These are phyloP conservation scores for Peromyscus attwateri DNA, from an alignment of 2,797 vertebrate genomes.

Conservation along the genomic window DNA sequence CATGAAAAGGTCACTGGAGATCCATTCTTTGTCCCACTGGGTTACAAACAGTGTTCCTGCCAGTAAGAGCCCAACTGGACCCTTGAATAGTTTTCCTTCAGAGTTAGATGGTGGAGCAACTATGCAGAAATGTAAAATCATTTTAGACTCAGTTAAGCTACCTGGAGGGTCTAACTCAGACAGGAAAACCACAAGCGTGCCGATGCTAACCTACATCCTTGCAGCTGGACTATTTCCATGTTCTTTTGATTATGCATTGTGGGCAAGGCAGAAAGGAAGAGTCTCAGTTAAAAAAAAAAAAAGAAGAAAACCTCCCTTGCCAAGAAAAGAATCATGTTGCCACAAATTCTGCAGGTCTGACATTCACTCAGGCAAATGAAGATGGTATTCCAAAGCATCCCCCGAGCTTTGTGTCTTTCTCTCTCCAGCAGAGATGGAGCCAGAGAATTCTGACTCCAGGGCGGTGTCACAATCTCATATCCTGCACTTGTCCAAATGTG, in stretches of 20 bases:
- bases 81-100: constrained; percentile 73
- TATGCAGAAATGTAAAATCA: constrained; percentile 83
- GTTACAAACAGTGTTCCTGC: background rate
- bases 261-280: constrained; percentile 41
- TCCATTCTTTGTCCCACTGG: background rate
- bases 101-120: constrained; percentile 80
- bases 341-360: background rate
- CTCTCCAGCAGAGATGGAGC: background rate
- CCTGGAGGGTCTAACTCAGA: constrained; percentile 75
- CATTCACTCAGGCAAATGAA: background rate
- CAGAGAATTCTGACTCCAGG: background rate
- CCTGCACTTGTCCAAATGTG: background rate
- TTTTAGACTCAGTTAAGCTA: constrained; percentile 78
- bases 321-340: constrained; percentile 6
- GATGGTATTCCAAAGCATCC: background rate
- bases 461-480: background rate
- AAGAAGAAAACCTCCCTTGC: background rate
- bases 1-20: background rate
- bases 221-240: constrained; percentile 58
- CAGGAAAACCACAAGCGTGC: constrained; percentile 69
- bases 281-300: constrained; percentile 14
- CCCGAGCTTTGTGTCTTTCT: background rate
- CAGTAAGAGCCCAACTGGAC: constrained; percentile 66
- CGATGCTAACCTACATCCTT: constrained; percentile 68
- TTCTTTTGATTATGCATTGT: background rate